phyloP scores from a whole-genome alignment of 2,888 invertebrate genomes.

The Drosophila nr. perissopoda region DNA sequence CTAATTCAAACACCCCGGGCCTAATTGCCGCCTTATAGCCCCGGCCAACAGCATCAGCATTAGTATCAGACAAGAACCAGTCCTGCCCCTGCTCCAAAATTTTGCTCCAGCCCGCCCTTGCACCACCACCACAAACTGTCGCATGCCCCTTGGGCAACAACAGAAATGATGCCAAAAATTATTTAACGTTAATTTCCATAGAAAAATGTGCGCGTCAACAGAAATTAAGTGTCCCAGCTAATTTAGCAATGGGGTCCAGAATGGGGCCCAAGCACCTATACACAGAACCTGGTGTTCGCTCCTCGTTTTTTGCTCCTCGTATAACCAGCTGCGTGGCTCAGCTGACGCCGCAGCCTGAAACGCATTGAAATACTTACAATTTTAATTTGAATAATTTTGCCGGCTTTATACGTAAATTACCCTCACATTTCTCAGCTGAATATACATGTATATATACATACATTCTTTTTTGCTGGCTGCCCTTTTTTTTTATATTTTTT shows the following conservation, averaged over 20 bases:
- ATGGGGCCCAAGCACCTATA: slow-evolving; percentile 6
- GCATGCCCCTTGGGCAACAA: slow-evolving; percentile 49
- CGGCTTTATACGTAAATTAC: slow-evolving; percentile 79
- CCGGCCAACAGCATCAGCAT: slow-evolving; percentile 39
- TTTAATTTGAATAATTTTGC: slow-evolving; percentile 78
- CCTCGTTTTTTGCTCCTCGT: neutral
- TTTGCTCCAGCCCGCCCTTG: neutral
- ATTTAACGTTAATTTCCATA: slow-evolving; percentile 80
- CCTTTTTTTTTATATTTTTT: slow-evolving; percentile 44
- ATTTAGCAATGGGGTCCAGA: slow-evolving; percentile 68
- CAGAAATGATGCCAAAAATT: slow-evolving; percentile 73
- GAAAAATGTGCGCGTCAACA: slow-evolving; percentile 80
- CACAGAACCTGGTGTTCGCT: neutral
- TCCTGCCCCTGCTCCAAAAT: neutral
- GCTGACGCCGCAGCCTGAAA: slow-evolving; percentile 53
- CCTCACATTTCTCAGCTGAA: slow-evolving; percentile 69
- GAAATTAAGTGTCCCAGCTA: slow-evolving; percentile 80
- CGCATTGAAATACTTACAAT: slow-evolving; percentile 79
- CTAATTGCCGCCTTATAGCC: slow-evolving; percentile 74
- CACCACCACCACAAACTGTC: neutral
- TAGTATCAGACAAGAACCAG: slow-evolving; percentile 11
- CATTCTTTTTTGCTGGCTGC: slow-evolving; percentile 45
- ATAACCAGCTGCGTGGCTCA: slow-evolving; percentile 48
- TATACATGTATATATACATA: slow-evolving; percentile 34
- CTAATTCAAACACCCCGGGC: slow-evolving; percentile 79